These are phyloP conservation scores for Oriolus oriolus DNA, from an alignment of 2,113 vertebrate species.

Conservation along the genomic window DNA sequence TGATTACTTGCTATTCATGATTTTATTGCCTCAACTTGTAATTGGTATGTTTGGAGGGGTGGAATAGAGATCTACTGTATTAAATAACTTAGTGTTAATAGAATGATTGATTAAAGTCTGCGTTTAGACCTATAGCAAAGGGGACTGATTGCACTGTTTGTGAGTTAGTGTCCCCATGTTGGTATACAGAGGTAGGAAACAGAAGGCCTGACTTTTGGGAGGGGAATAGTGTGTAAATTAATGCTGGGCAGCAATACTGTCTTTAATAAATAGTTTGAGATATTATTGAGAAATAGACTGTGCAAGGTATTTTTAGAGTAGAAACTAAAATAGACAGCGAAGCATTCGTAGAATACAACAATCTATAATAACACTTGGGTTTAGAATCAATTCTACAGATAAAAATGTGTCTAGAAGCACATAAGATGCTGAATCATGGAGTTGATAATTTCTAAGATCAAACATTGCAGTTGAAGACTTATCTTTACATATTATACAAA, in stretches of 20 bases:
- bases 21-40: not conserved
- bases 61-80: not conserved
- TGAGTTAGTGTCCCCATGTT: not conserved
- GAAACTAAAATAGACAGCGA: not conserved
- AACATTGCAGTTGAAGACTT: not conserved
- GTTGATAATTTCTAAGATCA: not conserved
- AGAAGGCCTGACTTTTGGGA: not conserved
- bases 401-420: not conserved
- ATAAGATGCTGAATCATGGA: not conserved
- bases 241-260: not conserved
- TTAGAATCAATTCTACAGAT: not conserved
- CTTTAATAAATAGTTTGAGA: not conserved
- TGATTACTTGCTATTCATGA: not conserved
- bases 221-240: not conserved
- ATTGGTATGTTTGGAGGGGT: not conserved
- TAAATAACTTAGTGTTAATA: not conserved
- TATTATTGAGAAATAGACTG: not conserved
- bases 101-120: not conserved
- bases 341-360: not conserved
- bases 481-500: not conserved
- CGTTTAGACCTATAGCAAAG: not conserved
- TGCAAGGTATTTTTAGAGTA: not conserved
- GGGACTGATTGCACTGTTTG: not conserved
- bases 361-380: not conserved
- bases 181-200: not conserved